Conservation (phyloP, 2,888 invertebrate genomes). For the Chrysolina americana region DNA sequence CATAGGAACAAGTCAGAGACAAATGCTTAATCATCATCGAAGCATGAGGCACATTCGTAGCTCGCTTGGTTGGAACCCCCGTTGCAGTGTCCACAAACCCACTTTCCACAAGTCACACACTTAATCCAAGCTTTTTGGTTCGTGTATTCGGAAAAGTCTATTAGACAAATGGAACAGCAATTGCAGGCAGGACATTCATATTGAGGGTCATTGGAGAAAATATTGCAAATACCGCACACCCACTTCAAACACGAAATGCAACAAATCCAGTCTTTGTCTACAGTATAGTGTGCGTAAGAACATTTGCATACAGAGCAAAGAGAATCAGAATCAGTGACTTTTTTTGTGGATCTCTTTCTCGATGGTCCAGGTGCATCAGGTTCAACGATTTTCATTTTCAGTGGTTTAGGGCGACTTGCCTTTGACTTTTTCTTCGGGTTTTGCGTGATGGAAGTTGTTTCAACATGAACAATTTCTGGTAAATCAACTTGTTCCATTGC, state of each 20-base stretch:
- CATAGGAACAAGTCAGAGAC: no score
- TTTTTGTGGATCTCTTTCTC: constrained; percentile 19
- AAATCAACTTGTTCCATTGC: no score
- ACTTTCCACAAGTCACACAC: no score
- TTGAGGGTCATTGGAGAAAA: constrained; percentile 27
- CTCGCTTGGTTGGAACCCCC: constrained; percentile 31
- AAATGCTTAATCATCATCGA: constrained; percentile 2
- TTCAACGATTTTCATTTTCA: constrained; percentile 14
- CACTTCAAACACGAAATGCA: constrained; percentile 8
- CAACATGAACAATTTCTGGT: no score
- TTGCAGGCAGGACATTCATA: no score
- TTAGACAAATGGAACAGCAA: no score
- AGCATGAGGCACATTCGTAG: constrained; percentile 24
- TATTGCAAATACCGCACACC: constrained; percentile 30
- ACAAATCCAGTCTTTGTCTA: constrained; percentile 19
- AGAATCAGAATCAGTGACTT: constrained; percentile 27
- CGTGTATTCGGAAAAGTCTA: constrained; percentile 32
- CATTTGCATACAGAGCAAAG: constrained; percentile 25
- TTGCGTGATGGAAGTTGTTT: no score
- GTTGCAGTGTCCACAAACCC: no score
- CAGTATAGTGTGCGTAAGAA: constrained; percentile 22
- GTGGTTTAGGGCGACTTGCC: no score
- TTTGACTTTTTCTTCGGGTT: no score
- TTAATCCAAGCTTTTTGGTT: constrained; percentile 38
- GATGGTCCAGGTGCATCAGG: constrained; percentile 28